A percentile compares a stretch with the other conserved stretches of the same genome.
Evolutionary conservation across 2,888 invertebrate species (phyloP).

Genomic region (Harpalus rubripes): DNA sequence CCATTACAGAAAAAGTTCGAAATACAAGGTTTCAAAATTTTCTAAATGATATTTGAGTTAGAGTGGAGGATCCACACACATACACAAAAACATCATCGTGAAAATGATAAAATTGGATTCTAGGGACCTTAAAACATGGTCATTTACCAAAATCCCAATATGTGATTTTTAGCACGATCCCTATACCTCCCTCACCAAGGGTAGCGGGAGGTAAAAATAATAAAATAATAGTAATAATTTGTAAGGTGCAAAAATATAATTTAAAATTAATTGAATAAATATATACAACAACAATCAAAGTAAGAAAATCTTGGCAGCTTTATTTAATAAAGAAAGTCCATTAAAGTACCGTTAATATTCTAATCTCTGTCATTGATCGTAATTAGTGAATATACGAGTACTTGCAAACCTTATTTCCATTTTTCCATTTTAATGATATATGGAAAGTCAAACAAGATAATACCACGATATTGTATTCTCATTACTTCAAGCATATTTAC

Average conservation of each 20-base stretch:
- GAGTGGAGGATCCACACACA: too few relatives aligned
- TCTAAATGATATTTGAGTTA: too few relatives aligned
- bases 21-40: too few relatives aligned
- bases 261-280: not conserved
- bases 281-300: not conserved
- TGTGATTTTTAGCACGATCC: too few relatives aligned
- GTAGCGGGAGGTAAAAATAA: too few relatives aligned
- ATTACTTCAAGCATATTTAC: conserved; percentile 24
- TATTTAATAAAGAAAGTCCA: conserved; percentile 3
- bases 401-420: conserved; percentile 6
- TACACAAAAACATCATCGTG: too few relatives aligned
- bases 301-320: not conserved
- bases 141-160: too few relatives aligned
- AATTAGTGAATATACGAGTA: too few relatives aligned
- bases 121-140: too few relatives aligned
- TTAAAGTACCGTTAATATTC: not conserved
- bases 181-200: too few relatives aligned
- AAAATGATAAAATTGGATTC: too few relatives aligned
- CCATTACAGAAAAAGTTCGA: too few relatives aligned
- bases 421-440: conserved; percentile 38
- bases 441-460: conserved; percentile 20
- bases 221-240: not conserved
- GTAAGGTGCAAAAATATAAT: not conserved
- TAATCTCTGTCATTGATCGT: not conserved
- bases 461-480: conserved; percentile 29